Evolutionary conservation across 2,113 vertebrate genomes (phyloP).

Genomic region (Syngnathus typhle): DNA sequence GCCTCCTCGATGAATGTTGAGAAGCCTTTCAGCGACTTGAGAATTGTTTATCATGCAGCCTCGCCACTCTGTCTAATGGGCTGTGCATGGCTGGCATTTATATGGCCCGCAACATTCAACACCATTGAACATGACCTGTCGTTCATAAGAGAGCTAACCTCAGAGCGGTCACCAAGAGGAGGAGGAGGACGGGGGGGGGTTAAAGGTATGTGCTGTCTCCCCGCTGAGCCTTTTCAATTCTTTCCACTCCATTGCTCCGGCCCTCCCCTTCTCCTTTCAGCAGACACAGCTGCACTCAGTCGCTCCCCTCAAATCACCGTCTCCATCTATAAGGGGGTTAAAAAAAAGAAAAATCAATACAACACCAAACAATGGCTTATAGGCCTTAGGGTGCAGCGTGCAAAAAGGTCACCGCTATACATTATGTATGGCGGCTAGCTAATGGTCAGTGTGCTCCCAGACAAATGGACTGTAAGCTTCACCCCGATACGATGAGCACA

Average conservation of each 20-base stretch:
- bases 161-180: slow-evolving; percentile 5
- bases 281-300: slow-evolving; percentile 48
- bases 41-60: slow-evolving; percentile 51
- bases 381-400: slow-evolving; percentile 62
- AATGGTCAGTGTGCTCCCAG: slow-evolving; percentile 63
- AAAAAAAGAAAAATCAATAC: slow-evolving; percentile 62
- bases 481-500: slow-evolving; percentile 46
- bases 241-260: slow-evolving; percentile 56
- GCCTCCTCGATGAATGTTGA: slow-evolving; percentile 41
- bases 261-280: slow-evolving; percentile 48
- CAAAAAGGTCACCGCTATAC: slow-evolving; percentile 69
- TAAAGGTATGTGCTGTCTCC: slow-evolving; percentile 51
- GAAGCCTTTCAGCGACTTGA: slow-evolving; percentile 45
- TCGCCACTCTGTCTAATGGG: slow-evolving; percentile 57
- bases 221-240: slow-evolving; percentile 60
- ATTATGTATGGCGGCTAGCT: slow-evolving; percentile 68
- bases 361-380: slow-evolving; percentile 69
- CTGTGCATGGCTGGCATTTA: slow-evolving; percentile 53
- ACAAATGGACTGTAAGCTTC: slow-evolving; percentile 64
- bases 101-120: slow-evolving; percentile 31
- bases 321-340: slow-evolving; percentile 50
- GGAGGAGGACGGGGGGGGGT: not conserved
- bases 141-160: slow-evolving; percentile 22
- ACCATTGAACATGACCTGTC: slow-evolving; percentile 39
- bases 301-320: slow-evolving; percentile 58